Evolutionary conservation across 1,140 invertebrate species (phyloP).

Genomic region (Drosophila saltans): DNA sequence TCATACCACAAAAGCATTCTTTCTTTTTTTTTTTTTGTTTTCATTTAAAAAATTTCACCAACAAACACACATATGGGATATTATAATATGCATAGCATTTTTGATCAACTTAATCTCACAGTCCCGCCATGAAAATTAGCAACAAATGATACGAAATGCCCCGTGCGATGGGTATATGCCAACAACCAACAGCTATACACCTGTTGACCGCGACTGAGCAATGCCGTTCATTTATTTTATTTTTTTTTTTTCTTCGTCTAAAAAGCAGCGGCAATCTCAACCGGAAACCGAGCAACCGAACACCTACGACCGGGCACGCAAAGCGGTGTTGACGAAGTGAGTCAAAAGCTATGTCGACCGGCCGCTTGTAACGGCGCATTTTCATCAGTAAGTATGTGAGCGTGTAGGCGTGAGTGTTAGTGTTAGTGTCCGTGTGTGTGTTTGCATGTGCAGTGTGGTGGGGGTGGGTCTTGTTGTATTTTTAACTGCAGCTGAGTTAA

Average conservation of each 20-base stretch:
- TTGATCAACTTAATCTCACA: background rate
- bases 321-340: constrained; percentile 4
- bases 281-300: constrained; percentile 19
- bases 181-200: background rate
- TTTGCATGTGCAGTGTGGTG: too few relatives aligned
- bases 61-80: background rate
- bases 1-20: background rate
- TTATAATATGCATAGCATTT: background rate
- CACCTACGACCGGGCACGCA: constrained; percentile 2
- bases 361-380: constrained; percentile 11
- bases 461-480: too few relatives aligned
- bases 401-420: background rate
- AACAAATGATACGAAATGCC: background rate
- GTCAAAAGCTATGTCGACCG: constrained; percentile 9
- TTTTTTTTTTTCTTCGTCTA: background rate
- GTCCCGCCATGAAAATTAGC: constrained; percentile 8
- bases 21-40: background rate
- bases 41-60: background rate
- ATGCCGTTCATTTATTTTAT: background rate
- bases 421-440: background rate
- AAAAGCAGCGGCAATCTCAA: constrained; percentile 4
- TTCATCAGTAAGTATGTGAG: constrained; percentile 4
- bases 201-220: constrained; percentile 13
- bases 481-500: background rate
- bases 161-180: background rate